These are phyloP conservation scores for Microplitis manilae DNA, from an alignment of 2,888 invertebrate genomes.

Conservation along the genomic window DNA sequence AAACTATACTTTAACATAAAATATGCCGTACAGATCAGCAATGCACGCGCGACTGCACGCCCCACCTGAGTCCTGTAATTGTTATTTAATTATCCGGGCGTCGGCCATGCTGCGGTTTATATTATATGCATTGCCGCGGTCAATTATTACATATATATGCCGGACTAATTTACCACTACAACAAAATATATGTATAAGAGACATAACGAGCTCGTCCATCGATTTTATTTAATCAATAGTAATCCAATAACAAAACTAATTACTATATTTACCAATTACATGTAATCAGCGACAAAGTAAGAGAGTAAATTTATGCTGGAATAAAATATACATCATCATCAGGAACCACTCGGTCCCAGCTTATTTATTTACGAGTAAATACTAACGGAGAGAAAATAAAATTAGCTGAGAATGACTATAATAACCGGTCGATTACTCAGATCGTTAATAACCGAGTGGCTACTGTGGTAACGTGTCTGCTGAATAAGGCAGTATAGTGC, in stretches of 20 bases:
- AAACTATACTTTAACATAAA: slow-evolving; percentile 6
- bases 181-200: not conserved
- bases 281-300: slow-evolving; percentile 3
- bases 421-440: slow-evolving; percentile 41
- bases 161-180: slow-evolving; percentile 15
- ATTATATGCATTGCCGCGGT: slow-evolving; percentile 62
- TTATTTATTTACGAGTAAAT: not conserved
- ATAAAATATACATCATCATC: not conserved
- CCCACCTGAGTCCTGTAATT: slow-evolving; percentile 65
- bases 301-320: not conserved
- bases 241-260: slow-evolving; percentile 4
- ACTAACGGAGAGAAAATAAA: slow-evolving; percentile 11
- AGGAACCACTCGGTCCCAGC: not conserved
- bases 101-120: slow-evolving; percentile 67
- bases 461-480: slow-evolving; percentile 24
- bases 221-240: slow-evolving; percentile 17
- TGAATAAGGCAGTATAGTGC: not conserved
- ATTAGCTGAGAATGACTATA: slow-evolving; percentile 8
- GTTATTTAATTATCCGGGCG: slow-evolving; percentile 68
- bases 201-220: slow-evolving; percentile 2
- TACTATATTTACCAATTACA: slow-evolving; percentile 8
- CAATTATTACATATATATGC: slow-evolving; percentile 56
- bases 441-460: slow-evolving; percentile 41
- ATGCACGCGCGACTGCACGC: slow-evolving; percentile 54
- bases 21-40: slow-evolving; percentile 45